Conservation (phyloP, 2,113 vertebrate species). For the Limanda limanda region DNA sequence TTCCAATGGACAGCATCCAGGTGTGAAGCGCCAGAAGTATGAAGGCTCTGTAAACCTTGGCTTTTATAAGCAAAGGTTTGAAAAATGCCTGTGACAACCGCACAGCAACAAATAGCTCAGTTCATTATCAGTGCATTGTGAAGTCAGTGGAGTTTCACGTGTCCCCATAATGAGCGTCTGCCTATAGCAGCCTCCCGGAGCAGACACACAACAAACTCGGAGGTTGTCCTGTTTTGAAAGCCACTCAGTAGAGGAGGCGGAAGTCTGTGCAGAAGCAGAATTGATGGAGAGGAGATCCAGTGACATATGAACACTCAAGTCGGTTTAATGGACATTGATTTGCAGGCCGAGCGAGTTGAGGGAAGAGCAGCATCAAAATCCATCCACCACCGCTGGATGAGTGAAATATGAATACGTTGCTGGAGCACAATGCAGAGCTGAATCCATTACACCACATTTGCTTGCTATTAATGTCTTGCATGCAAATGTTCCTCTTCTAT, state of each 20-base stretch:
- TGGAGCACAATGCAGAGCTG: conserved; percentile 28
- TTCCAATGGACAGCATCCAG: conserved; percentile 33
- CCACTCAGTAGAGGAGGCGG: conserved; percentile 10
- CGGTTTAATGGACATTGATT: conserved; percentile 79
- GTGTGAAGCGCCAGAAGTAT: conserved; percentile 39
- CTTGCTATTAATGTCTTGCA: conserved; percentile 51
- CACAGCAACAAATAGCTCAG: conserved; percentile 33
- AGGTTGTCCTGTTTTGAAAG: conserved; percentile 28
- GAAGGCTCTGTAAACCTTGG: conserved; percentile 26
- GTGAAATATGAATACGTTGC: conserved; percentile 68
- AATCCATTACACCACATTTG: conserved; percentile 64
- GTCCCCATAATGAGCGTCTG: conserved; percentile 65
- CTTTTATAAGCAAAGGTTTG: conserved; percentile 43
- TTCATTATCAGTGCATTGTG: conserved; percentile 51
- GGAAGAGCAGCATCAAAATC: conserved; percentile 55
- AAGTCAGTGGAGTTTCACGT: conserved; percentile 56
- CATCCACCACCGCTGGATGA: conserved; percentile 41
- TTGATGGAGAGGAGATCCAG: conserved; percentile 56
- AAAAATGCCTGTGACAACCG: conserved; percentile 37
- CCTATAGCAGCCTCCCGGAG: conserved; percentile 58
- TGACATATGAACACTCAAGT: conserved; percentile 59
- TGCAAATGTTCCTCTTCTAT: conserved; percentile 34
- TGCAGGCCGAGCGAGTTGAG: conserved; percentile 53
- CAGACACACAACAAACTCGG: conserved; percentile 10
- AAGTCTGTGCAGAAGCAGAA: conserved; percentile 39